Evolutionary conservation across 2,113 vertebrate genomes (phyloP).

Genomic region (Callochromis pleurospilus): DNA sequence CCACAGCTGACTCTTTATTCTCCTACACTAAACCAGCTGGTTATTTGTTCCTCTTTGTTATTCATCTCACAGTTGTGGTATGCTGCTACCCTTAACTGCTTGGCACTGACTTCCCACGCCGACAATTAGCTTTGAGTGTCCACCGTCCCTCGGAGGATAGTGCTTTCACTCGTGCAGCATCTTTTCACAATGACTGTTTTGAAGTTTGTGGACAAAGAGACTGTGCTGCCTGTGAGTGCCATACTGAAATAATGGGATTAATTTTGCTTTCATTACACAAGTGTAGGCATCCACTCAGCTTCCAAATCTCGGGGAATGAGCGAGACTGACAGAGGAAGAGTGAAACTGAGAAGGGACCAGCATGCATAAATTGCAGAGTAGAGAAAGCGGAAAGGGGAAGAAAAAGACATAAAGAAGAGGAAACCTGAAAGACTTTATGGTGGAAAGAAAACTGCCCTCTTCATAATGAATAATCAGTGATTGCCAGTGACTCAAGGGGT

Average conservation of each 20-base stretch:
- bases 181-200: conserved; percentile 18
- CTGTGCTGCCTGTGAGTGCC: not conserved
- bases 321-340: not conserved
- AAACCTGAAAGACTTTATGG: conserved; percentile 23
- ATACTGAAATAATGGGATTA: conserved; percentile 42
- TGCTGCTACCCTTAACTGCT: not conserved
- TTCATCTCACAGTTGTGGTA: not conserved
- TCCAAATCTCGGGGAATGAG: not conserved
- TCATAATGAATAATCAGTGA: conserved; percentile 63
- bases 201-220: conserved; percentile 22
- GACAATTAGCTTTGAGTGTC: conserved; percentile 10
- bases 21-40: not conserved
- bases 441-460: conserved; percentile 24
- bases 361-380: not conserved
- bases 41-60: not conserved
- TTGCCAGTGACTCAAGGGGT: conserved; percentile 38
- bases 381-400: conserved; percentile 6
- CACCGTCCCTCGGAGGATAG: not conserved
- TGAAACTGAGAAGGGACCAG: not conserved
- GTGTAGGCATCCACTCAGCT: conserved; percentile 14
- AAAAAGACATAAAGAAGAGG: conserved; percentile 2
- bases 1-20: not conserved
- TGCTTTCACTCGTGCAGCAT: conserved; percentile 2
- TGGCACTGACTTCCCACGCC: not conserved
- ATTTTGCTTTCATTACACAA: conserved; percentile 39